A percentile compares a stretch with the other conserved stretches of the same genome.
Conservation (phyloP, 2,888 invertebrate species). For the Conchocele bisecta region DNA sequence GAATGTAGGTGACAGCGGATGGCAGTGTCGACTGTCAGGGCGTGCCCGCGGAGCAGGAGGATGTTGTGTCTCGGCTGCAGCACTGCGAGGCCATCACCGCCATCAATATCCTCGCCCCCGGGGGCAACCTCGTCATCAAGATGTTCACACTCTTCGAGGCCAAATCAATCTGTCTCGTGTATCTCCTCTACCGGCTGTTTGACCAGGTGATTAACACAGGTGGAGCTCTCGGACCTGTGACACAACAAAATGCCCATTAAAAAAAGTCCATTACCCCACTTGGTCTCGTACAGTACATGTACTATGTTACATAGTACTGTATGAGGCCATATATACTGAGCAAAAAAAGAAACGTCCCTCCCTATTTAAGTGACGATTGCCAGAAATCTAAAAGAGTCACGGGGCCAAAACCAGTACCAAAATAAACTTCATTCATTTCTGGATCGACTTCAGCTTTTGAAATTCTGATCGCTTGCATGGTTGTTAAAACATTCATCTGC, state of each 20-base stretch:
- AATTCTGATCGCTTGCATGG: too few species aligned
- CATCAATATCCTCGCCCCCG: slow-evolving; percentile 87
- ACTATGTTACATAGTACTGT: background rate
- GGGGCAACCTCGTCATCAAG: slow-evolving; percentile 93
- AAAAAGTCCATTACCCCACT: too few species aligned
- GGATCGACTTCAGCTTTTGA: too few species aligned
- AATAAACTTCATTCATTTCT: too few species aligned
- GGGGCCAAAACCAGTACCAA: too few species aligned
- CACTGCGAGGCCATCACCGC: slow-evolving; percentile 93
- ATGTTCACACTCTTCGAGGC: slow-evolving; percentile 95
- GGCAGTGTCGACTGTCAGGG: slow-evolving; percentile 95
- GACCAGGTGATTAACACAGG: slow-evolving; percentile 82
- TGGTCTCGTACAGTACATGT: too few species aligned
- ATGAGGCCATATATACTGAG: background rate
- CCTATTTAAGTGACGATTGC: too few species aligned
- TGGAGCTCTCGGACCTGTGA: too few species aligned
- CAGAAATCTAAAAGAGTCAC: too few species aligned
- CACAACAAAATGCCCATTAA: too few species aligned
- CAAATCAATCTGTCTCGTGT: slow-evolving; percentile 90
- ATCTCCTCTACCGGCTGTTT: slow-evolving; percentile 90
- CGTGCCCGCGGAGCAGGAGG: slow-evolving; percentile 94
- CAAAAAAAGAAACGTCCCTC: too few species aligned
- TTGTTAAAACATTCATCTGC: too few species aligned
- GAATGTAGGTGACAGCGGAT: slow-evolving; percentile 96
- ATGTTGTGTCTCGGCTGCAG: slow-evolving; percentile 89